Evolutionary conservation across 2,797 vertebrate species (phyloP), one percentile per base, ranked within the genome.

Genomic region (Spheniscus humboldti): DNA sequence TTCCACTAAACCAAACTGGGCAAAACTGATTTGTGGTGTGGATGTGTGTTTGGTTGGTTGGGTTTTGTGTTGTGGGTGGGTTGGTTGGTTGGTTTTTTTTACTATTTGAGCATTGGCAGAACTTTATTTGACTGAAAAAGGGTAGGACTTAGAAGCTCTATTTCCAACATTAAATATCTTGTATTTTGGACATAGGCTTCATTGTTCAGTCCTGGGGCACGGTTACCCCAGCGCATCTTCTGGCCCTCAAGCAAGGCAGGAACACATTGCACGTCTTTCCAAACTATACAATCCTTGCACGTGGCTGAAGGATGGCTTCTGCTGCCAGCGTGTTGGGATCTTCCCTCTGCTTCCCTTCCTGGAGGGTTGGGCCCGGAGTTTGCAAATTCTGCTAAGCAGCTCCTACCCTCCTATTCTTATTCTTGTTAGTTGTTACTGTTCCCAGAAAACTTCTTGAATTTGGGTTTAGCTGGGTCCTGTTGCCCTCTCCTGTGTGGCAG

Each of bases 291-390:
- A 1, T 47, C 18, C 45, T 62, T 43, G 22, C 8, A 41, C 14
- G 4, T 41, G 37, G 23, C 66, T 52, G 84, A 50, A 81, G 59
- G 28, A 57, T 30, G 4, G 5, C 15, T 78, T 57, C 48, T 41
- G 24, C 24, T 88, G 37, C 2, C 11, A 7, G 5, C 9, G 7
- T 1, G 0, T 8, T 41, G 20, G n/a, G 23, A 35, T 33, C 67
- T 77, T 83, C 52, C 31, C 22, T 57, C 41, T 27, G 5, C 28
- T 84, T 30, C 11, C 28, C 14, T 66, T 87, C 31, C 59, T 52
- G 13, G 1, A 0, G 3, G 5, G 5, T 15, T 64, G 19, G 22
- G 11, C 56, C 20, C 1, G 2, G 52, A 63, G 11, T 18, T 37
- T 18, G 4, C 15, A 24, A 74, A 39, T 19, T 71, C 35, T 75